Evolutionary conservation across 2,113 vertebrate species (phyloP).

Genomic region (Nothocercus julius): DNA sequence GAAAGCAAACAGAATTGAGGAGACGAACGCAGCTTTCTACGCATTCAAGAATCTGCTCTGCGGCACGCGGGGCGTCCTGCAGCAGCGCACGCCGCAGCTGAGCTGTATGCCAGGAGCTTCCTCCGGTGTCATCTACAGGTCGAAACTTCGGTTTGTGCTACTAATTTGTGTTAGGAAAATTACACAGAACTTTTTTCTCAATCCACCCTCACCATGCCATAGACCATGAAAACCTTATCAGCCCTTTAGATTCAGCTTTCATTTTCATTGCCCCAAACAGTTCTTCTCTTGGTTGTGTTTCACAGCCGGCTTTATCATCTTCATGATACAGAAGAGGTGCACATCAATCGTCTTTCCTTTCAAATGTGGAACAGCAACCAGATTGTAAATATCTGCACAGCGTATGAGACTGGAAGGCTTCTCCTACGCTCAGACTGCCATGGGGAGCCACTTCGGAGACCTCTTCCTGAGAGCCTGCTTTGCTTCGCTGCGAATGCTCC

Average conservation of each 20-base stretch:
- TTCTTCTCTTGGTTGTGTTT: neutral
- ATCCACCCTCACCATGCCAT: neutral
- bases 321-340: neutral
- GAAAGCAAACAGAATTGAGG: neutral
- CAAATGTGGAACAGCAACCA: neutral
- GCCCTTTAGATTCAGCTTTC: neutral
- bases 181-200: neutral
- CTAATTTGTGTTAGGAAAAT: neutral
- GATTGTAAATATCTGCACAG: neutral
- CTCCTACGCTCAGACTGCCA: neutral
- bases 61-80: neutral
- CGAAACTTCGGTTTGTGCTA: neutral
- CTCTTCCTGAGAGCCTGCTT: neutral
- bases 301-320: neutral
- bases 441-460: neutral
- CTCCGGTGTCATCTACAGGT: neutral
- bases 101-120: neutral
- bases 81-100: neutral
- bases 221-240: neutral
- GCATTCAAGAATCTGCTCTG: neutral
- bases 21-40: neutral
- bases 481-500: neutral
- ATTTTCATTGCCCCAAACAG: neutral
- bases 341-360: neutral
- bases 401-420: neutral